A percentile compares a stretch with the other conserved stretches of the same genome.
Conservation (phyloP, 1,140 invertebrate species). For the Calliphora vicina region DNA sequence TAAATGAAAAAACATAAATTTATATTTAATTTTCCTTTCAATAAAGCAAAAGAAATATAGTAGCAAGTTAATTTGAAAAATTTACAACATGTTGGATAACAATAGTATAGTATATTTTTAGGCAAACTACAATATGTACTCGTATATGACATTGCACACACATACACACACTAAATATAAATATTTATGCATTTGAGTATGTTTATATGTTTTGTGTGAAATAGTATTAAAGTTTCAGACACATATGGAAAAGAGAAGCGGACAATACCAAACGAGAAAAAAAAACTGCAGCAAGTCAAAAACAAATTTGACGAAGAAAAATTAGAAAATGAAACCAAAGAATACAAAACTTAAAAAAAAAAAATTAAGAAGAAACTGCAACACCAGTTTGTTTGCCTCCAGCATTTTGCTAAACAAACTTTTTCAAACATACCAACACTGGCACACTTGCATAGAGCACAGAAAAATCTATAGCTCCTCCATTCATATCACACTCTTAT, state of each 20-base stretch:
- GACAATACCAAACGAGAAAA: neutral
- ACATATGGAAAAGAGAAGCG: neutral
- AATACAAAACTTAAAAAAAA: neutral
- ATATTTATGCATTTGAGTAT: no score
- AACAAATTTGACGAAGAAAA: conserved; percentile 31
- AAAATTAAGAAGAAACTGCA: neutral
- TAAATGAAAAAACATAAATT: neutral
- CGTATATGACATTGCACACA: neutral
- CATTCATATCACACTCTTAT: neutral
- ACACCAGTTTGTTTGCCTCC: conserved; percentile 1
- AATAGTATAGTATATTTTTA: neutral
- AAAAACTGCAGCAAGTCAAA: neutral
- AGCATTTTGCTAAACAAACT: conserved; percentile 21
- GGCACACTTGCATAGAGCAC: neutral
- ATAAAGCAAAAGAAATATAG: neutral
- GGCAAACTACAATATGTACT: neutral
- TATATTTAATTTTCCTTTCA: neutral
- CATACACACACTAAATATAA: no score
- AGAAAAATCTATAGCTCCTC: neutral
- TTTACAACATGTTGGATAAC: conserved; percentile 1
- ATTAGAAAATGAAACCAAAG: conserved; percentile 11
- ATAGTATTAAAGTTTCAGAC: neutral
- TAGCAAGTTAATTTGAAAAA: neutral
- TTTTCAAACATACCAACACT: neutral
- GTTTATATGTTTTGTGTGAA: neutral